Conservation (phyloP, 2,113 vertebrate species). For the Oncorhynchus masou region DNA sequence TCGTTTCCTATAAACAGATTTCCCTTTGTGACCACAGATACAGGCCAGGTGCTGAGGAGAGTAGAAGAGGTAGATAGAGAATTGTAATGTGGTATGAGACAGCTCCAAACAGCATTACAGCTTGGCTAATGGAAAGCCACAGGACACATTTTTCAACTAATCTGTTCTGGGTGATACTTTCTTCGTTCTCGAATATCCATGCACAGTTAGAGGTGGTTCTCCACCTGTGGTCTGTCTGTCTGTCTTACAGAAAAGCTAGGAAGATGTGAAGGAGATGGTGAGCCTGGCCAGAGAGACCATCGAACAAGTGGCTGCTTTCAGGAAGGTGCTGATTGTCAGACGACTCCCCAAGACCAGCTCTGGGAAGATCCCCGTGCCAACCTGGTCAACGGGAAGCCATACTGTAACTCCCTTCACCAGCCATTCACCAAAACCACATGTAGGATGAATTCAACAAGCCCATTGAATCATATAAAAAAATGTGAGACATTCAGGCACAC, state of each 20-base stretch:
- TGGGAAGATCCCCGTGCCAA: slow-evolving; percentile 91
- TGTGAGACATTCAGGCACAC: too few species aligned
- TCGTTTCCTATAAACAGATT: slow-evolving; percentile 14
- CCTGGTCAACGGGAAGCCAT: slow-evolving; percentile 87
- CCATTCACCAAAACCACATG: background rate
- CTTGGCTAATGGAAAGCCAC: too few species aligned
- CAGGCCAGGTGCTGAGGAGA: slow-evolving; percentile 24
- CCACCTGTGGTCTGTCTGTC: slow-evolving; percentile 60
- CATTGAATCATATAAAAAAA: too few species aligned
- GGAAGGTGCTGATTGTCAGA: slow-evolving; percentile 82
- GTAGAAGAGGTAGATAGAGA: slow-evolving; percentile 12
- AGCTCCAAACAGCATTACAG: too few species aligned
- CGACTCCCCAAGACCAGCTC: slow-evolving; percentile 92
- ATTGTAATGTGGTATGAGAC: slow-evolving; percentile 2
- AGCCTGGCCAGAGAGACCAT: slow-evolving; percentile 80
- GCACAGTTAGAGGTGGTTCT: too few species aligned
- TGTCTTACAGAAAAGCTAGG: slow-evolving; percentile 72
- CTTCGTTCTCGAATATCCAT: too few species aligned
- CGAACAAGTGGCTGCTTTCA: slow-evolving; percentile 91
- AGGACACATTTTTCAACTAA: too few species aligned
- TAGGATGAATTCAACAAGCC: background rate
- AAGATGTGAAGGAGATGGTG: slow-evolving; percentile 79
- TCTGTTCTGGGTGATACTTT: too few species aligned
- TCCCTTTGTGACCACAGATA: slow-evolving; percentile 14
- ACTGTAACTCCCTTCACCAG: slow-evolving; percentile 63